Evolutionary conservation across 1,140 invertebrate species (phyloP), one percentile per base, ranked within the genome.

Genomic region (Drosophila murphyi): DNA sequence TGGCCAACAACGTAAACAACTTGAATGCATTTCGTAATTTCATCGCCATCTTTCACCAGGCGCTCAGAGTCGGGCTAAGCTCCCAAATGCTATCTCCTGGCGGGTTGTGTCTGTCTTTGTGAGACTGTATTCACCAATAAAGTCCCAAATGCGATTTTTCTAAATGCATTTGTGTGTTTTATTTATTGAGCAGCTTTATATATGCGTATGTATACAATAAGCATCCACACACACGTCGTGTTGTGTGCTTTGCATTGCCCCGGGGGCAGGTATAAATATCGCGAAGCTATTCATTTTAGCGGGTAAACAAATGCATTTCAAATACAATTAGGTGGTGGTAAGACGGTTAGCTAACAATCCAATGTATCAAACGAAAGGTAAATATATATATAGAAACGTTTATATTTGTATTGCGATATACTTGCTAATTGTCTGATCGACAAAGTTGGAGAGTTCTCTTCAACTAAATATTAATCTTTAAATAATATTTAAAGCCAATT

Each of bases 1-100:
- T 62, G 80, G 80, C 85, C 72, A 83, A 89, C 85, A 80, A 87
- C 79, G 80, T 80, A 88, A 87, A 88, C 80, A 87, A 82, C 79
- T 74, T 65, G 65, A 74, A 50, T 74, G 65, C 72, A 74, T 61
- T 74, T 69, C 72, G 57, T 68, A 39, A 64, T 20, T 20, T 20
- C 50, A 54, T 10, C n/a, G 64, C 64, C 64, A 73, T 74, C 72
- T 74, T 70, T 74, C 72, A 74, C 56, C 57, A 69, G 72, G 56
- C 50, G 71, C 56, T 59, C 56, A 73, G 56, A 73, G 55, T 56
- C 41, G 29, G 34, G 56, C 50, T 73, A 73, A 73, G 71, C 71
- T 60, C n/a, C 48, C 20, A 57, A 57, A 59, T 59, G 54, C 47
- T 51, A n/a, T 31, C 31, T 37, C 10, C 2, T n/a, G 31, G 32